Evolutionary conservation across 1,140 invertebrate species (phyloP).

Genomic region (Spodoptera litura): DNA sequence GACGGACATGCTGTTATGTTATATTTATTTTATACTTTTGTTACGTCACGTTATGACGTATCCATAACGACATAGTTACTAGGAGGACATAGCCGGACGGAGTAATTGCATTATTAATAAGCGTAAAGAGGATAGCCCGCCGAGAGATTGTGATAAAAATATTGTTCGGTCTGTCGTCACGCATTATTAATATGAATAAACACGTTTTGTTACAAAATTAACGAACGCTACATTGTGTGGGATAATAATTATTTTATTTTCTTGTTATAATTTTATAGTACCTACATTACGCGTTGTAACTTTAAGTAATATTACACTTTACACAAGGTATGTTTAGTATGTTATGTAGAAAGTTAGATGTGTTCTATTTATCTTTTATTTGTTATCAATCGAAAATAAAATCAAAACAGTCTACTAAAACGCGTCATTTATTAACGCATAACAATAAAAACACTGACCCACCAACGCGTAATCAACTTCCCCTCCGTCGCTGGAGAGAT

Average conservation of each 20-base stretch:
- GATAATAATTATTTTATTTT: no score
- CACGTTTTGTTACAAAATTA: neutral
- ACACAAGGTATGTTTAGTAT: no score
- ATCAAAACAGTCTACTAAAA: neutral
- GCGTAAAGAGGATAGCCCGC: slow-evolving; percentile 13
- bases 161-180: neutral
- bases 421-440: neutral
- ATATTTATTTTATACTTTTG: no score
- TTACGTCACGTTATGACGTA: slow-evolving; percentile 8
- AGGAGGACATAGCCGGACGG: neutral
- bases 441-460: neutral
- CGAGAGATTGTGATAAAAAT: slow-evolving; percentile 23
- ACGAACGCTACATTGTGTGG: no score
- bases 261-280: neutral
- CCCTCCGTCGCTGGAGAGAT: neutral
- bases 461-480: no score
- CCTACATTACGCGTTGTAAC: neutral
- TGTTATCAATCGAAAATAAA: neutral
- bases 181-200: no score
- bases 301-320: no score
- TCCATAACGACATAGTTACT: neutral
- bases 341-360: no score
- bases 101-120: slow-evolving; percentile 36
- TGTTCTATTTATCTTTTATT: no score
- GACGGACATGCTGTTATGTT: neutral